phyloP scores from a whole-genome alignment of 1,140 invertebrate species.

The Elysia chlorotica region DNA sequence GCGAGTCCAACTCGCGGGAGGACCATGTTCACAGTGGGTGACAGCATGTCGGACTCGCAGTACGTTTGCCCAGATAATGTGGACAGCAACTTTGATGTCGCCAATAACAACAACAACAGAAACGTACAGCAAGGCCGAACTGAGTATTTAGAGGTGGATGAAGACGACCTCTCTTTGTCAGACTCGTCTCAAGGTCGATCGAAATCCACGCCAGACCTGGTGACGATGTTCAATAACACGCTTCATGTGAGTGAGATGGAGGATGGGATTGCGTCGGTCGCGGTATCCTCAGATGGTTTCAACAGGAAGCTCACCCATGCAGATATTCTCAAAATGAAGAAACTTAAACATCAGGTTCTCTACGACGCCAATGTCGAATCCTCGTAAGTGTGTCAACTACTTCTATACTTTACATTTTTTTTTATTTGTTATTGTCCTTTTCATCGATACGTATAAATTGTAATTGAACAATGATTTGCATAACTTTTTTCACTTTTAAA shows the following conservation, averaged over 20 bases:
- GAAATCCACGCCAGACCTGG: constrained; percentile 54
- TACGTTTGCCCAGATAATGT: background rate
- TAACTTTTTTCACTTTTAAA: too few relatives aligned
- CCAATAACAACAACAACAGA: too few relatives aligned
- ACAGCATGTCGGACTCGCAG: background rate
- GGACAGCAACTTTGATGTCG: constrained; percentile 18
- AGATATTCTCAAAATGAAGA: constrained; percentile 62
- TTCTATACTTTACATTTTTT: background rate
- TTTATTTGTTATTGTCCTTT: background rate
- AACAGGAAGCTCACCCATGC: constrained; percentile 48
- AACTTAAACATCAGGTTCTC: constrained; percentile 60
- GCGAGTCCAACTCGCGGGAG: background rate
- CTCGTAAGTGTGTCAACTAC: constrained; percentile 61
- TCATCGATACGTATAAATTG: too few relatives aligned
- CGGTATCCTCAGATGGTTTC: constrained; percentile 53
- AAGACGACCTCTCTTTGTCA: constrained; percentile 20
- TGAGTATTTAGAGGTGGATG: constrained; percentile 25
- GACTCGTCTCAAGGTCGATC: constrained; percentile 29
- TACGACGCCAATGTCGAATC: constrained; percentile 64
- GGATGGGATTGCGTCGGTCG: constrained; percentile 65
- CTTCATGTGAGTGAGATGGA: constrained; percentile 50
- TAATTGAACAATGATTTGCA: too few relatives aligned
- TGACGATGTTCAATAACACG: constrained; percentile 36
- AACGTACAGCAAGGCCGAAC: too few relatives aligned
- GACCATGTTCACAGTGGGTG: background rate